These are phyloP conservation scores for Agelaius tricolor DNA, from an alignment of 2,113 vertebrate species.

Conservation along the genomic window DNA sequence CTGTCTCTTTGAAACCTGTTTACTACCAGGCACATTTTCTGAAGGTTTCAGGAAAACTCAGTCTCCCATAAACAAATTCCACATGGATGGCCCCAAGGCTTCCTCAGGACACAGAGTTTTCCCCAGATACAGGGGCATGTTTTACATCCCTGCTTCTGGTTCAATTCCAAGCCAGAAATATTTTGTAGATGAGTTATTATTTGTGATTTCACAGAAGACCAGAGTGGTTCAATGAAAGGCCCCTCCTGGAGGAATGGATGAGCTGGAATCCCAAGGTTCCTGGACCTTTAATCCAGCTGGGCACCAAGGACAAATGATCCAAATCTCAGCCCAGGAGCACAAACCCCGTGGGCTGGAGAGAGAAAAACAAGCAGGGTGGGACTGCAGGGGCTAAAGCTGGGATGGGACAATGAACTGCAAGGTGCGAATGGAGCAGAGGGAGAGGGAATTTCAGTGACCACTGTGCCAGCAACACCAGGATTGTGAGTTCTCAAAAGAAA, in stretches of 20 bases:
- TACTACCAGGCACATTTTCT: not conserved
- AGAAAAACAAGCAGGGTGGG: no score
- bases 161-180: not conserved
- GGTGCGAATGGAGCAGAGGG: no score
- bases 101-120: not conserved
- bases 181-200: not conserved
- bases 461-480: not conserved
- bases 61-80: not conserved
- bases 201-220: not conserved
- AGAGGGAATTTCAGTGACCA: no score
- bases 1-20: not conserved
- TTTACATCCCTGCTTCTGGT: not conserved
- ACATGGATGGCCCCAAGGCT: not conserved
- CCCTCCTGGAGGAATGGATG: not conserved
- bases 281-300: not conserved
- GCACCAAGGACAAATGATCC: no score
- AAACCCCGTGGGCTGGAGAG: no score
- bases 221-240: not conserved
- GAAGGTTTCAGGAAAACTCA: not conserved
- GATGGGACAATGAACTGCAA: no score
- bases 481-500: not conserved
- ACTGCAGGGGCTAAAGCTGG: no score
- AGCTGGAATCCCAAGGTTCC: not conserved
- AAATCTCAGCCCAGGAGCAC: no score
- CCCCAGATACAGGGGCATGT: not conserved